These are phyloP conservation scores for Teleogryllus occipitalis DNA, from an alignment of 1,140 invertebrate genomes.

Conservation along the genomic window DNA sequence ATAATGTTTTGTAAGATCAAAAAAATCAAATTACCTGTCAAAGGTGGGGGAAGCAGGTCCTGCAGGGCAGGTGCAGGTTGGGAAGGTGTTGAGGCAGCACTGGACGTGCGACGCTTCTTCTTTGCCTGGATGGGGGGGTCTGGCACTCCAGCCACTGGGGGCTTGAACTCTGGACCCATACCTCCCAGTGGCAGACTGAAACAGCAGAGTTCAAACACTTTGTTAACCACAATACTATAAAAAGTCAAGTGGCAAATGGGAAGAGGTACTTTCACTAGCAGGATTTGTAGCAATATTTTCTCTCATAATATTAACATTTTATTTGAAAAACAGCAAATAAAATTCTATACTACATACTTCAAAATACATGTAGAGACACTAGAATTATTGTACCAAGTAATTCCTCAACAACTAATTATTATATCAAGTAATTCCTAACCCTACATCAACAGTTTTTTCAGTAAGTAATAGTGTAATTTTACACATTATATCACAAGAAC, in stretches of 20 bases:
- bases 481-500: no score
- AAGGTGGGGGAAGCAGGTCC: slow-evolving; percentile 71
- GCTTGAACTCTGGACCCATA: slow-evolving; percentile 46
- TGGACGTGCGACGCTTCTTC: slow-evolving; percentile 49
- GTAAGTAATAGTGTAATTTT: no score
- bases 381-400: no score
- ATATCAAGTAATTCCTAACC: no score
- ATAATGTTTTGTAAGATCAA: slow-evolving; percentile 4
- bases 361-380: no score
- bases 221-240: background rate
- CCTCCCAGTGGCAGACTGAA: slow-evolving; percentile 41
- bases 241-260: no score
- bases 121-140: slow-evolving; percentile 44
- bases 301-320: no score
- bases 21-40: slow-evolving; percentile 44
- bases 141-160: slow-evolving; percentile 40
- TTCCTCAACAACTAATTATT: no score
- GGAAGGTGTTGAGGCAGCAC: slow-evolving; percentile 36
- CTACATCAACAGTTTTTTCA: no score
- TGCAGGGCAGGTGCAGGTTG: slow-evolving; percentile 47
- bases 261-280: slow-evolving; percentile 34
- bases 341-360: background rate
- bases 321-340: background rate
- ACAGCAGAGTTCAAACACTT: background rate
- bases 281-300: no score